phyloP scores from a whole-genome alignment of 2,113 vertebrate genomes.

The Esox niger region DNA sequence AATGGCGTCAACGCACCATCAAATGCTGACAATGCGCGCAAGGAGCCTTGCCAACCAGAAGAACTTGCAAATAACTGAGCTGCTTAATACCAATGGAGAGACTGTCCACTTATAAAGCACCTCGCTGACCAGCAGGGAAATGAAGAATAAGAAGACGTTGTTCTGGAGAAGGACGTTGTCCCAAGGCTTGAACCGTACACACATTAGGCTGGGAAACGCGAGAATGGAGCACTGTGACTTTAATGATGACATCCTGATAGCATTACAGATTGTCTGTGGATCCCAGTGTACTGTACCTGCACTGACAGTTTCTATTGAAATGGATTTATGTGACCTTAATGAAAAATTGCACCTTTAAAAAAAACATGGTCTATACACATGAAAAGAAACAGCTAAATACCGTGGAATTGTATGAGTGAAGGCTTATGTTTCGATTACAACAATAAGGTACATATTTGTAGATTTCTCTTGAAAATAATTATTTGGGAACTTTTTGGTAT shows the following conservation, averaged over 20 bases:
- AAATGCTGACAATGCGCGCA: conserved; percentile 45
- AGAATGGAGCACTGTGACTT: too few species aligned
- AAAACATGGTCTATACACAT: neutral
- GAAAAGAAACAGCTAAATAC: neutral
- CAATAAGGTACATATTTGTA: conserved; percentile 19
- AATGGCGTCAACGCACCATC: neutral
- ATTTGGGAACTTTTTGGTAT: neutral
- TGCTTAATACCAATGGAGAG: conserved; percentile 37
- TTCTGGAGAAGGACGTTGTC: too few species aligned
- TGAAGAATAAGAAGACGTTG: neutral
- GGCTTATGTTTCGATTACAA: too few species aligned
- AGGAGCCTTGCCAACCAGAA: too few species aligned
- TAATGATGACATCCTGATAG: too few species aligned
- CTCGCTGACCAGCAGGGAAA: conserved; percentile 14
- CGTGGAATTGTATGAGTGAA: too few species aligned
- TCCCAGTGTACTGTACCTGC: neutral
- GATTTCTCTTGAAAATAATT: conserved; percentile 4
- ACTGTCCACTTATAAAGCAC: neutral
- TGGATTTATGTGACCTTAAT: too few species aligned
- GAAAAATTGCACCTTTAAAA: too few species aligned
- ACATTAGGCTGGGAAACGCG: too few species aligned
- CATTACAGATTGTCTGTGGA: too few species aligned
- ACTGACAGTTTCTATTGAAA: too few species aligned
- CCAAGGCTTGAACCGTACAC: too few species aligned
- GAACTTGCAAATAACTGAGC: conserved; percentile 10